Percentiles rank a stretch among this genome's conserved stretches.
Conservation (phyloP, 2,113 vertebrate species). For the Enhydra lutris region DNA sequence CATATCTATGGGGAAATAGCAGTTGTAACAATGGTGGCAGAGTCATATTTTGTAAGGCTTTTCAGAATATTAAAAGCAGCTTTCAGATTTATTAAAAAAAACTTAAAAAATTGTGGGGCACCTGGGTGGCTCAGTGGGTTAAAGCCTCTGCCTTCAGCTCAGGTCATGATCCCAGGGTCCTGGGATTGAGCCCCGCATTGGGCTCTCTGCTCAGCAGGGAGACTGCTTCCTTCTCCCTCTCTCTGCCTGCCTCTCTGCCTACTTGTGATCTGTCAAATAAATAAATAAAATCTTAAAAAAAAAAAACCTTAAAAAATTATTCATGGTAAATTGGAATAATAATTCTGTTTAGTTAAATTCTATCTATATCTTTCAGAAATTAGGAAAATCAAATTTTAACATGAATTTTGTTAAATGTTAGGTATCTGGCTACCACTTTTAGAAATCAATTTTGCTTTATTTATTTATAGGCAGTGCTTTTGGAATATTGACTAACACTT, state of each 20-base stretch:
- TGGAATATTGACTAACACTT: neutral
- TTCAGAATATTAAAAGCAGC: neutral
- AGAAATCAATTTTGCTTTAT: neutral
- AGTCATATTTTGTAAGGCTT: neutral
- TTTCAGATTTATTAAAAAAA: neutral
- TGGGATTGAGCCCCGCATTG: too few species aligned
- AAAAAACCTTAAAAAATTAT: neutral
- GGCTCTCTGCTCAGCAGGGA: too few species aligned
- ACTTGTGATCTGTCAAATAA: too few species aligned
- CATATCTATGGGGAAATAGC: neutral
- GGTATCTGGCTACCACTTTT: neutral
- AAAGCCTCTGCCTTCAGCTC: too few species aligned
- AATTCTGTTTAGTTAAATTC: neutral
- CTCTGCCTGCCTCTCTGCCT: too few species aligned
- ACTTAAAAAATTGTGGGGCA: neutral
- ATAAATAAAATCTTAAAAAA: too few species aligned
- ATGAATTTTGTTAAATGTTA: neutral
- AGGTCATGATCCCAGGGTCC: too few species aligned
- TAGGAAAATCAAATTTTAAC: neutral
- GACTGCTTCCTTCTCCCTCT: too few species aligned
- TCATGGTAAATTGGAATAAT: neutral
- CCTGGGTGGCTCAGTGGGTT: too few species aligned
- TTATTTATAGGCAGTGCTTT: neutral
- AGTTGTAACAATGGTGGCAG: neutral
- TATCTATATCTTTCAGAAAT: neutral